Evolutionary conservation across 2,888 invertebrate species (phyloP).

Genomic region (Drosophila anomalata): DNA sequence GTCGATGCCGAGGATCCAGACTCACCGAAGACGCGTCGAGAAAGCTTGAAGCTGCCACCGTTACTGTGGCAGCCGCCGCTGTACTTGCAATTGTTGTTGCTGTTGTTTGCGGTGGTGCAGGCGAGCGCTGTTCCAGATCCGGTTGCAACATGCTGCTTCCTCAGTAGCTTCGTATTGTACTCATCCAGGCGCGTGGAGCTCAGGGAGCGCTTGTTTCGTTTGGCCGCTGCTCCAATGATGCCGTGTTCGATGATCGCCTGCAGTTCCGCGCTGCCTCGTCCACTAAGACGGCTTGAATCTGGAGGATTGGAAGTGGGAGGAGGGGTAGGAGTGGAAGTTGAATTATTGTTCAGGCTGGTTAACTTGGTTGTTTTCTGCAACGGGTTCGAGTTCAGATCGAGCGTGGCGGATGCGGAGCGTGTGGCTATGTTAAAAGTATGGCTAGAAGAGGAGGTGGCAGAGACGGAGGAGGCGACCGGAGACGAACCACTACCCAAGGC

Average conservation of each 20-base stretch:
- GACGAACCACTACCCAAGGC: conserved; percentile 30
- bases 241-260: conserved; percentile 54
- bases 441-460: conserved; percentile 35
- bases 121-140: conserved; percentile 16
- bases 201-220: conserved; percentile 84
- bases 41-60: conserved; percentile 62
- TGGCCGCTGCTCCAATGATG: conserved; percentile 73
- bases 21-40: conserved; percentile 66
- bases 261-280: conserved; percentile 39
- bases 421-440: conserved; percentile 59
- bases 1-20: conserved; percentile 69
- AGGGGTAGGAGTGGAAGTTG: conserved; percentile 37
- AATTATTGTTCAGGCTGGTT: conserved; percentile 50
- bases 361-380: conserved; percentile 60
- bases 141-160: conserved; percentile 70
- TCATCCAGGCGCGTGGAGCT: conserved; percentile 84
- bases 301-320: conserved; percentile 53
- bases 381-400: conserved; percentile 81
- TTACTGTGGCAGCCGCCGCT: conserved; percentile 45
- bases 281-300: conserved; percentile 81
- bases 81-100: conserved; percentile 43
- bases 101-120: conserved; percentile 12
- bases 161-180: conserved; percentile 82
- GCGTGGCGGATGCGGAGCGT: conserved; percentile 76
- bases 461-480: conserved; percentile 34